phyloP scores from a whole-genome alignment of 2,888 invertebrate species.

The Eledona agricola region DNA sequence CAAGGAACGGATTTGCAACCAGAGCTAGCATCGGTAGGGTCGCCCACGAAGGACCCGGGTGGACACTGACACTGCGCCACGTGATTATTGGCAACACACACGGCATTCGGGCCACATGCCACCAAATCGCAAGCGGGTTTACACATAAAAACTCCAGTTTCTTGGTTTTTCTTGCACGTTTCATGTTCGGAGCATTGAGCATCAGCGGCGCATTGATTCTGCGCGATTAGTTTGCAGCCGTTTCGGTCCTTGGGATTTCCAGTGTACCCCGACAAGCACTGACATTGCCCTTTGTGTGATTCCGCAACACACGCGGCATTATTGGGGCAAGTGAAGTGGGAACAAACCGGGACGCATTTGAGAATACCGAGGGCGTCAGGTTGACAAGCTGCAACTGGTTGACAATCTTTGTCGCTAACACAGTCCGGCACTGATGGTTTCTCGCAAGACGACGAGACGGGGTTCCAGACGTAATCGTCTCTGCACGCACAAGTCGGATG shows the following conservation, averaged over 20 bases:
- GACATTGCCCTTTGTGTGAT: slow-evolving; percentile 80
- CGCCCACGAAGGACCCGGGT: slow-evolving; percentile 84
- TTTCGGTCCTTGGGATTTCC: slow-evolving; percentile 91
- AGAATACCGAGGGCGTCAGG: slow-evolving; percentile 87
- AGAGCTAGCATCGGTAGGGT: slow-evolving; percentile 78
- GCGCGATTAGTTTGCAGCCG: slow-evolving; percentile 79
- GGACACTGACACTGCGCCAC: slow-evolving; percentile 91
- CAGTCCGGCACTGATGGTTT: slow-evolving; percentile 90
- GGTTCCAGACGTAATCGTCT: slow-evolving; percentile 83
- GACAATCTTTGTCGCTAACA: slow-evolving; percentile 74
- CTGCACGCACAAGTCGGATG: slow-evolving; percentile 83
- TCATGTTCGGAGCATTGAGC: slow-evolving; percentile 86
- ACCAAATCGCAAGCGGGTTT: slow-evolving; percentile 79
- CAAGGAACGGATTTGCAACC: slow-evolving; percentile 86
- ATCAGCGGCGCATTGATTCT: slow-evolving; percentile 80
- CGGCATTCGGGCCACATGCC: slow-evolving; percentile 84
- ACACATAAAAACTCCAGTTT: slow-evolving; percentile 72
- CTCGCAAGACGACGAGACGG: slow-evolving; percentile 81
- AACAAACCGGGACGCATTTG: slow-evolving; percentile 82
- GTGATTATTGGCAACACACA: slow-evolving; percentile 90
- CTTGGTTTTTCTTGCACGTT: slow-evolving; percentile 72
- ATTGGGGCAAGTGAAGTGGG: slow-evolving; percentile 82
- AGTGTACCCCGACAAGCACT: slow-evolving; percentile 82
- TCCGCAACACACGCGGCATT: slow-evolving; percentile 83
- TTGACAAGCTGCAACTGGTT: slow-evolving; percentile 74